Base-by-base conservation (phyloP, 2,113 vertebrate species). In the Pseudois nayaur region DNA sequence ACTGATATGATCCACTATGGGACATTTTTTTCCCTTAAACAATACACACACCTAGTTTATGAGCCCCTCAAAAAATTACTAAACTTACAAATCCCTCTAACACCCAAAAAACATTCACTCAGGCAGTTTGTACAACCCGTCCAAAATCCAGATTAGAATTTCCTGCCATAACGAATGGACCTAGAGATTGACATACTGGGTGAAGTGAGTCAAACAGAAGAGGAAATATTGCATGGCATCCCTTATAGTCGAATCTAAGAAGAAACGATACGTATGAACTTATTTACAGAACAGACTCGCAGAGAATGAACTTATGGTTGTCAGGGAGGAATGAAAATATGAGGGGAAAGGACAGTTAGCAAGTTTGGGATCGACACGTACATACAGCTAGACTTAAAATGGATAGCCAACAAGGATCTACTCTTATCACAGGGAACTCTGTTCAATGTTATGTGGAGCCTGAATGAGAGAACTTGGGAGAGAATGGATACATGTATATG, bases 81-180 rank as follows among this genome's bases (percentile, higher is more conserved):
- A 59, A 91, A 93, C 8, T 71, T 78, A 86, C 14, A 5, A 79
- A 67, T 17, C 19, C 31, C 21, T 83, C n/a, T 88, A 78, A 27
- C 1, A 55, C 13, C 31, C 29, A 33, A 33, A 87, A 88, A 71
- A 84, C 64, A 33, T 84, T 82, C 31, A 62, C 13, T 96, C 31
- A 94, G 31, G 17, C 1, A 85, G 78, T 86, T 23, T 84, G n/a
- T 89, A 13, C 7, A 92, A 81, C 3, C 71, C 15, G 55, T 62
- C 15, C 67, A 87, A 8, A 97, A 95, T 55, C 40, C 29, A 96
- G 31, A 43, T 88, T 91, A 85, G 86, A 97, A 89, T 93, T 85
- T 85, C 60, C 62, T 93, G 78, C 52, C 9, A 31, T 5, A 87
- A 76, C 2, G 1, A 27, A 76, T 76, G 40, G 71, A 43, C 71